phyloP scores from a whole-genome alignment of 2,113 vertebrate species.

The Scomber scombrus region DNA sequence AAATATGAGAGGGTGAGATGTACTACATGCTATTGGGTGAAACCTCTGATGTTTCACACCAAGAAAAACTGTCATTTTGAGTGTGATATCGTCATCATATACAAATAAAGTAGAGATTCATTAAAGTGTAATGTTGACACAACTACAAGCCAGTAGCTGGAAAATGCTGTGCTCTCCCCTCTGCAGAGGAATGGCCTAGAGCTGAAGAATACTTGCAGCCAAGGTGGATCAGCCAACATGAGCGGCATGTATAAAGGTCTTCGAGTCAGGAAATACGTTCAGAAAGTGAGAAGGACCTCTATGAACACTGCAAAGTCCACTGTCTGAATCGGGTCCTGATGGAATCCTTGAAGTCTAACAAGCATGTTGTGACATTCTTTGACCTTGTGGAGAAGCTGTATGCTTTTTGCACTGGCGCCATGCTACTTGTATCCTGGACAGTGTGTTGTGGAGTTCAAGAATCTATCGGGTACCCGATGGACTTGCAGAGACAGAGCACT shows the following conservation, averaged over 20 bases:
- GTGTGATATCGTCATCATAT: slow-evolving; percentile 27
- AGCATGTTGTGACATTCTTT: slow-evolving; percentile 23
- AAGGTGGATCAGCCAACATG: background rate
- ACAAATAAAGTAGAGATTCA: slow-evolving; percentile 26
- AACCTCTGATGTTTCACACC: no score
- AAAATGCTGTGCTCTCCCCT: slow-evolving; percentile 22
- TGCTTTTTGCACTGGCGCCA: slow-evolving; percentile 13
- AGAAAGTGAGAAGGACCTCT: slow-evolving; percentile 28
- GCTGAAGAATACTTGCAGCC: slow-evolving; percentile 32
- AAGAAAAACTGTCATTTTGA: slow-evolving; percentile 19
- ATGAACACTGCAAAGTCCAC: slow-evolving; percentile 14
- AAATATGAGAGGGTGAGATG: no score
- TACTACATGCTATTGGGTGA: no score
- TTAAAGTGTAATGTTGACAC: slow-evolving; percentile 11
- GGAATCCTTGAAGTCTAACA: slow-evolving; percentile 35
- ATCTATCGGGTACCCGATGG: slow-evolving; percentile 12
- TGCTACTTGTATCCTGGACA: slow-evolving; percentile 21
- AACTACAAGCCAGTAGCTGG: slow-evolving; percentile 35
- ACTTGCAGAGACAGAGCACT: slow-evolving; percentile 21
- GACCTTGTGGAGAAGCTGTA: slow-evolving; percentile 26
- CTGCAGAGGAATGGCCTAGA: slow-evolving; percentile 32
- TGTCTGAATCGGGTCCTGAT: slow-evolving; percentile 37
- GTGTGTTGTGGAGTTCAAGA: slow-evolving; percentile 15
- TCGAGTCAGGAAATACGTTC: background rate
- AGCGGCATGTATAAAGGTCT: slow-evolving; percentile 23